Percentiles rank a stretch among this genome's conserved stretches.
phyloP scores from a whole-genome alignment of 2,797 vertebrate species.

The Ataeniobius toweri region DNA sequence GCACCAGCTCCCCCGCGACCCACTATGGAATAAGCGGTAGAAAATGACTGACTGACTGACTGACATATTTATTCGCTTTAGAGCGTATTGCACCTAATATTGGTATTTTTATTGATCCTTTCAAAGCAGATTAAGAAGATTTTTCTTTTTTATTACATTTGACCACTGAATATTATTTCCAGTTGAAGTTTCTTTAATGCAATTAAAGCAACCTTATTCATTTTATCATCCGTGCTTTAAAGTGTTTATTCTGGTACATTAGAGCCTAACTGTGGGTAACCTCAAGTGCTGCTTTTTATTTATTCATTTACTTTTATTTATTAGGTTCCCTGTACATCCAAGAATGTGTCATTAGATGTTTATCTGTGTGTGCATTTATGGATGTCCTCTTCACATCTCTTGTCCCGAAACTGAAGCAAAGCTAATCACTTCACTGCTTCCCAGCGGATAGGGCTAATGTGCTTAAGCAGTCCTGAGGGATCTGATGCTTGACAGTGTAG shows the following conservation, averaged over 20 bases:
- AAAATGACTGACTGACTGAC: too few species aligned
- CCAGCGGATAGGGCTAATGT: conserved; percentile 63
- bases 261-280: conserved; percentile 8
- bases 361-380: conserved; percentile 18
- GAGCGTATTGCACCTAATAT: neutral
- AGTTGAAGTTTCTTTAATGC: neutral
- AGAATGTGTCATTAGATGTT: conserved; percentile 21
- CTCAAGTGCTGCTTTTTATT: neutral
- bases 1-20: too few species aligned
- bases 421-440: conserved; percentile 66
- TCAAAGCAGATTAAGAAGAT: neutral
- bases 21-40: too few species aligned
- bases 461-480: conserved; percentile 64
- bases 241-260: conserved; percentile 4
- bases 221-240: neutral
- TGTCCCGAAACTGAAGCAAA: conserved; percentile 49
- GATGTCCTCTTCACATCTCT: conserved; percentile 38
- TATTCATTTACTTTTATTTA: neutral
- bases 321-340: conserved; percentile 12
- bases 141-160: neutral
- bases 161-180: neutral
- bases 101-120: neutral
- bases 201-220: neutral
- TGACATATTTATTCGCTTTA: neutral
- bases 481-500: conserved; percentile 52